Evolutionary conservation across 2,113 vertebrate genomes (phyloP).

Genomic region (Centropristis striata): DNA sequence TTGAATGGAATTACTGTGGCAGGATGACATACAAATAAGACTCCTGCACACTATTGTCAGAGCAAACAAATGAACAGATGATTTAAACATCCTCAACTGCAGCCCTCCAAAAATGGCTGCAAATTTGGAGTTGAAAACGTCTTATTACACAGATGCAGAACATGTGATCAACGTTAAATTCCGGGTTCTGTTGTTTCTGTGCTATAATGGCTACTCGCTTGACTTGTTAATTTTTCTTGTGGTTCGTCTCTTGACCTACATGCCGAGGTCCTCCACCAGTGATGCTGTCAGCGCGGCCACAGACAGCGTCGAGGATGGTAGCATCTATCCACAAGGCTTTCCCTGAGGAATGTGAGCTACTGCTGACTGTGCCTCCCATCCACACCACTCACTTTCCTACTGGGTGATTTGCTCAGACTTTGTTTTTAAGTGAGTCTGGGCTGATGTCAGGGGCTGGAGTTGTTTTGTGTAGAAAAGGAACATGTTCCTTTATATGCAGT

Average conservation of each 20-base stretch:
- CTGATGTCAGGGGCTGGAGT: background rate
- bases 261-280: constrained; percentile 45
- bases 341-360: constrained; percentile 68
- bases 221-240: constrained; percentile 53
- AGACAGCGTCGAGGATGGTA: constrained; percentile 51
- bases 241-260: constrained; percentile 63
- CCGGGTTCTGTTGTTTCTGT: background rate
- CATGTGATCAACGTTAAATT: constrained; percentile 26
- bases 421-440: constrained; percentile 11
- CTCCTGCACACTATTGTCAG: constrained; percentile 22
- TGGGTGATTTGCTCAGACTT: constrained; percentile 1
- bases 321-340: constrained; percentile 57
- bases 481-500: constrained; percentile 27
- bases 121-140: constrained; percentile 33
- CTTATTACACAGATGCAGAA: constrained; percentile 31
- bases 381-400: constrained; percentile 39
- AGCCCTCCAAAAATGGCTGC: constrained; percentile 24
- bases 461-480: background rate
- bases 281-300: constrained; percentile 62
- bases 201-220: constrained; percentile 37
- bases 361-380: constrained; percentile 66
- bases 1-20: constrained; percentile 2
- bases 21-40: constrained; percentile 28
- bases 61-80: constrained; percentile 20
- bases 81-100: constrained; percentile 23